Evolutionary conservation across 1,140 invertebrate genomes (phyloP), one percentile per base, ranked within the genome.

Genomic region (Drosophila fuyamai): DNA sequence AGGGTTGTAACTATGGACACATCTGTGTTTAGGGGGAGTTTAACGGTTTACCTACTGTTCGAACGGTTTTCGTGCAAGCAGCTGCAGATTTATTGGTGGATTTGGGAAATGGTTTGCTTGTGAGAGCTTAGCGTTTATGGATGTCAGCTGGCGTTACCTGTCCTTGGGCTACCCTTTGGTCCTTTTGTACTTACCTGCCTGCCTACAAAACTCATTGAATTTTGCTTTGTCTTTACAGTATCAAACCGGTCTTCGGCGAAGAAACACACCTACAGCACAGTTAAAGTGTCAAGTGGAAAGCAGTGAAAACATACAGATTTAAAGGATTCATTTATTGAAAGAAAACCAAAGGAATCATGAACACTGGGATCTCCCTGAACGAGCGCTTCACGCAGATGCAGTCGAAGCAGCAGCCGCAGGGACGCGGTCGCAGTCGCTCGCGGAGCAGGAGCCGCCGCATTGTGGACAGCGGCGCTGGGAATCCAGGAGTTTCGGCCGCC

Each of bases 331-430:
- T 4, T 13, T 32, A 51, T 32, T 10, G 48, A 10, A 51, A 9
- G 43, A 16, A 44, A 36, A 62, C 44, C n/a, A 53, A 32, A 73
- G 40, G 29, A 38, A 68, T 2, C n/a, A 90, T 90, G 85, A 72
- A 83, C 18, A 92, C 92, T 35, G 80, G 77, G 41, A 79, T 92
- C 38, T 92, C 92, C 27, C 68, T 92, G 12, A 92, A 92, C 56
- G 92, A 92, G 43, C 91, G 92, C 13, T 92, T 92, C 46, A 92
- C 92, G 46, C 81, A 90, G 62, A 79, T 79, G 38, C 74, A 81
- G 68, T 59, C 76, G 5, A 50, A 58, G 14, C 27, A 35, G 38
- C 55, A 57, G 48, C 72, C 76, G 35, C 56, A 58, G 40, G 41
- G 58, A 7, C 82, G 75, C 8, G 73, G 74, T 9, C 82, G 77